Conservation (phyloP, 1,140 invertebrate genomes). For the Bombus fervidus region DNA sequence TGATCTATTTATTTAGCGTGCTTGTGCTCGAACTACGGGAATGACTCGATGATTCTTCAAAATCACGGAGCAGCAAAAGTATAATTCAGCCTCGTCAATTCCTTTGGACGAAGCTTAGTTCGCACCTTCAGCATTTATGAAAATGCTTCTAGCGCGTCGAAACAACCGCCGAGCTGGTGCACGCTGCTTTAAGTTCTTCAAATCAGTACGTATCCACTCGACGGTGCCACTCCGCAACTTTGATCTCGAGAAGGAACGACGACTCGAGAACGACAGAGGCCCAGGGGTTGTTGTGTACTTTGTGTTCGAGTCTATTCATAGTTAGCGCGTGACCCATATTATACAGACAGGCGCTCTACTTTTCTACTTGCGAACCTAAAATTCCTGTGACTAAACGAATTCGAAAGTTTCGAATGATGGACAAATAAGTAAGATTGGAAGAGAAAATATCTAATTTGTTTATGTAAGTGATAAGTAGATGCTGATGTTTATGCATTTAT, state of each 20-base stretch:
- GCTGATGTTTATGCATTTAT: no score
- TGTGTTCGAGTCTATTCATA: constrained; percentile 53
- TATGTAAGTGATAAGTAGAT: no score
- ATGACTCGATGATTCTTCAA: background rate
- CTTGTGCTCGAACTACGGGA: no score
- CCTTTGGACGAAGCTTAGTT: constrained; percentile 21
- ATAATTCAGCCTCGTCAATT: background rate
- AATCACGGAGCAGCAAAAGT: background rate
- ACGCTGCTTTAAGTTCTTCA: constrained; percentile 35
- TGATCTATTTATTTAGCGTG: background rate
- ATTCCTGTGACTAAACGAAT: background rate
- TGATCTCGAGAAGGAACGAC: constrained; percentile 53
- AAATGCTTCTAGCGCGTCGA: background rate
- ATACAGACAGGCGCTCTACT: background rate
- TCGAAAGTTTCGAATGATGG: background rate
- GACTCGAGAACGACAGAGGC: background rate
- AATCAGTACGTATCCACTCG: constrained; percentile 48
- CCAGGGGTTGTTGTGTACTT: constrained; percentile 23
- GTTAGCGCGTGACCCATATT: constrained; percentile 22
- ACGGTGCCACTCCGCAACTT: constrained; percentile 52
- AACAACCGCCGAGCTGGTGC: background rate
- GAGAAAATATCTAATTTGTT: no score
- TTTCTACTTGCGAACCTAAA: background rate
- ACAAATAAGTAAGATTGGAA: background rate
- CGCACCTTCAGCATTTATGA: constrained; percentile 37